Percentiles rank a stretch among this genome's conserved stretches.
Conservation (phyloP, 2,888 invertebrate species). For the Drosophila prolongata region DNA sequence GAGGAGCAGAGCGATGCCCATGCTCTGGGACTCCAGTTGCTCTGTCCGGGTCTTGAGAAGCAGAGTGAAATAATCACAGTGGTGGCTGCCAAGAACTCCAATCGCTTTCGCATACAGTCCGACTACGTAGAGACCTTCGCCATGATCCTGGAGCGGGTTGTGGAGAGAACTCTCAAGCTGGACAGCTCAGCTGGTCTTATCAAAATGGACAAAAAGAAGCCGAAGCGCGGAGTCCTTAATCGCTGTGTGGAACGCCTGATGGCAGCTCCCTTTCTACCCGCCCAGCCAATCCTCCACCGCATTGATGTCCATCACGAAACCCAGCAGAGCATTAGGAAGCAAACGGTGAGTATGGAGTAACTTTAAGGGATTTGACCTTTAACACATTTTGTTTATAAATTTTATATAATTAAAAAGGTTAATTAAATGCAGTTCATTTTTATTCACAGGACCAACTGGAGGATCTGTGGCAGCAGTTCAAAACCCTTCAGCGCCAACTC, state of each 20-base stretch:
- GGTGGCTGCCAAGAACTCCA: conserved; percentile 84
- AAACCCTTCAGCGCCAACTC: conserved; percentile 81
- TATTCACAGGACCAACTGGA: conserved; percentile 74
- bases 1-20: conserved; percentile 73
- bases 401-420: no score
- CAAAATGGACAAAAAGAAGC: conserved; percentile 62
- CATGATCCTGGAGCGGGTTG: conserved; percentile 81
- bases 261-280: conserved; percentile 77
- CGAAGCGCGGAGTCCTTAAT: conserved; percentile 66
- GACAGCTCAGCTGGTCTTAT: conserved; percentile 45
- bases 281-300: conserved; percentile 77
- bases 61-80: conserved; percentile 80
- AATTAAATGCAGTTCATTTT: no score
- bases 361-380: neutral
- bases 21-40: conserved; percentile 79
- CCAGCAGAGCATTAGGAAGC: conserved; percentile 81
- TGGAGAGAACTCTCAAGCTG: conserved; percentile 58
- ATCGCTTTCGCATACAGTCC: conserved; percentile 83
- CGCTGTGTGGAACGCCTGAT: conserved; percentile 67
- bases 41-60: conserved; percentile 75
- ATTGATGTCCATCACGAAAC: conserved; percentile 82
- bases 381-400: no score
- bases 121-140: conserved; percentile 82
- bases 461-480: conserved; percentile 83
- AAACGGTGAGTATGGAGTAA: conserved; percentile 70